Conservation (phyloP, 1,140 invertebrate genomes). For the Coptotermes formosanus region DNA sequence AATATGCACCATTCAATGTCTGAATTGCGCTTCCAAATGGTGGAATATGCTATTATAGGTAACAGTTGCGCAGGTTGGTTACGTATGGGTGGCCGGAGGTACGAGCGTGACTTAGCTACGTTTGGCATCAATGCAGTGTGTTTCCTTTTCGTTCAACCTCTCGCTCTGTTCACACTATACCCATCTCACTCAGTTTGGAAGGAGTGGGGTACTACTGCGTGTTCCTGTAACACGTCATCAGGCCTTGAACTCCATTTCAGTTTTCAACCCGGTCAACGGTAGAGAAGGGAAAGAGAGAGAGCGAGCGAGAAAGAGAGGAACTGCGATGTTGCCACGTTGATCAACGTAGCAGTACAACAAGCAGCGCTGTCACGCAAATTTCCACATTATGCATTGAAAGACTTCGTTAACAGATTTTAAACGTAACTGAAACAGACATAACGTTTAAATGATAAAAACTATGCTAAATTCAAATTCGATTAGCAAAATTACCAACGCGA, state of each 20-base stretch:
- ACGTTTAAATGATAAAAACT: background rate
- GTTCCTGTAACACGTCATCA: constrained; percentile 27
- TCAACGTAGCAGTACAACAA: background rate
- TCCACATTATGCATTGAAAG: background rate
- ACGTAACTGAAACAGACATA: background rate
- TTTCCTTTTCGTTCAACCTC: background rate
- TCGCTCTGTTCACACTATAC: background rate
- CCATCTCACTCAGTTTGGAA: background rate
- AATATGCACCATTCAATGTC: background rate
- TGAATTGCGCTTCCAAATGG: background rate
- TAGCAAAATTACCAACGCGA: background rate
- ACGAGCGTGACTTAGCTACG: background rate
- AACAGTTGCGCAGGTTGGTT: background rate
- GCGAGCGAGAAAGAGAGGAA: background rate
- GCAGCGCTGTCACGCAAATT: background rate
- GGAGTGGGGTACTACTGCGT: constrained; percentile 15
- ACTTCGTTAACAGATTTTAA: background rate
- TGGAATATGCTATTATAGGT: background rate
- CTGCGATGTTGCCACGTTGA: constrained; percentile 19
- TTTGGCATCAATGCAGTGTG: background rate
- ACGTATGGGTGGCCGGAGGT: background rate
- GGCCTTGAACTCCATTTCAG: constrained; percentile 30
- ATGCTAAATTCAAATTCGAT: background rate
- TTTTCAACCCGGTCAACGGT: constrained; percentile 27
- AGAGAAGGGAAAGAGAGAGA: background rate